Percentiles rank a stretch among this genome's conserved stretches.
phyloP scores from a whole-genome alignment of 2,797 vertebrate species.

The Poeciliopsis infans region DNA sequence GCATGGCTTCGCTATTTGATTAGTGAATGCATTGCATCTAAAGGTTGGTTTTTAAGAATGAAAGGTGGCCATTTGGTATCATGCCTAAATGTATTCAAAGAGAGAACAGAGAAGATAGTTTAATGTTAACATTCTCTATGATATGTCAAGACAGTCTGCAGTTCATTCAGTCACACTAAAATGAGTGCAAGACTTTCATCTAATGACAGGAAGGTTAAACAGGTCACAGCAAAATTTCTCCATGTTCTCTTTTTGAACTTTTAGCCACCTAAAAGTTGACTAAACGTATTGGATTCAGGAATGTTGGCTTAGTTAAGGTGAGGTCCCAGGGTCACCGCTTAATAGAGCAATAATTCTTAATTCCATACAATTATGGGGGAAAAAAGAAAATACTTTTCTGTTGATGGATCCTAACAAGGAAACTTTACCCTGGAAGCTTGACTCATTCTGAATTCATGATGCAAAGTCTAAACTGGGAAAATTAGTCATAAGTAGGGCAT shows the following conservation, averaged over 20 bases:
- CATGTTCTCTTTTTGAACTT: not conserved
- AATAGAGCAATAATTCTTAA: too few relatives aligned
- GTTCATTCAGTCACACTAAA: not conserved
- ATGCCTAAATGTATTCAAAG: not conserved
- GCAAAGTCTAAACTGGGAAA: slow-evolving; percentile 5
- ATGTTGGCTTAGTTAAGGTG: not conserved
- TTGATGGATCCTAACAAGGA: not conserved
- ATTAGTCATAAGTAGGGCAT: slow-evolving; percentile 23
- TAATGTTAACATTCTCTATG: not conserved
- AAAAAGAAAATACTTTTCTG: not conserved
- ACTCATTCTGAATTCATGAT: slow-evolving; percentile 16
- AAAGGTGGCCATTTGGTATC: not conserved
- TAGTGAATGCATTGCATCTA: too few relatives aligned
- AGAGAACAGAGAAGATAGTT: not conserved
- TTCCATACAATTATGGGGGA: too few relatives aligned
- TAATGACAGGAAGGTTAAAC: not conserved
- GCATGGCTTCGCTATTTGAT: too few relatives aligned
- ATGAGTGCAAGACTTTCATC: not conserved
- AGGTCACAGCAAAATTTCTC: not conserved
- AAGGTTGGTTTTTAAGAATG: too few relatives aligned
- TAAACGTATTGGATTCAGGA: not conserved
- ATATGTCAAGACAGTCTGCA: not conserved
- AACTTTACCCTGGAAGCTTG: not conserved
- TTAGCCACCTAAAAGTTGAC: not conserved
- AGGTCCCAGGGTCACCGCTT: not conserved